Evolutionary conservation across 23 tunicate genomes (phyloP).

Genomic region (Ciona savignyi): DNA sequence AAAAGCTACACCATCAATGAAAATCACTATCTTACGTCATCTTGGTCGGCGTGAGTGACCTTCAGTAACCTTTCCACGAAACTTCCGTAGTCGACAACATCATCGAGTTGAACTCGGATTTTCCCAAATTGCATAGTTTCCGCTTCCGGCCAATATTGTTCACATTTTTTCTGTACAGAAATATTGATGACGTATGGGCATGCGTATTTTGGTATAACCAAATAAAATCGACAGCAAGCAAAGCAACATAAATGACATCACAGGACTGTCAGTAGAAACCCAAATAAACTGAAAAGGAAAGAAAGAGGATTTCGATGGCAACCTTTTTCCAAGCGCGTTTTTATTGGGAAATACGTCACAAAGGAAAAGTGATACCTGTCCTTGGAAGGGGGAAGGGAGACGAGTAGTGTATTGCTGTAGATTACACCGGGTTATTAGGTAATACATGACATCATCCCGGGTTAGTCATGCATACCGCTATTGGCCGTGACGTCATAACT

Average conservation of each 20-base stretch:
- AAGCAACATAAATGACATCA: too few species aligned
- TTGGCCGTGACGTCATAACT: conserved; percentile 4
- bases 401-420: neutral
- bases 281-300: too few species aligned
- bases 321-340: too few species aligned
- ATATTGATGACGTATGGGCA: neutral
- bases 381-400: conserved; percentile 40
- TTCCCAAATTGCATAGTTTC: conserved; percentile 33
- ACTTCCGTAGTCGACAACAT: conserved; percentile 36
- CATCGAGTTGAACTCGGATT: conserved; percentile 21
- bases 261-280: too few species aligned
- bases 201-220: neutral
- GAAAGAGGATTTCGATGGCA: too few species aligned
- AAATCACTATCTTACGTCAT: conserved; percentile 5
- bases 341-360: neutral
- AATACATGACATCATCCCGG: neutral
- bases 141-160: conserved; percentile 73
- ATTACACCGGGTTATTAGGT: neutral
- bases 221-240: neutral
- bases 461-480: neutral
- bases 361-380: conserved; percentile 25
- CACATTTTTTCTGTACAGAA: conserved; percentile 69
- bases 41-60: conserved; percentile 29
- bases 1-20: too few species aligned
- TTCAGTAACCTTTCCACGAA: conserved; percentile 46